phyloP scores from a whole-genome alignment of 2,113 vertebrate genomes.

The Microcebus griseorufus region DNA sequence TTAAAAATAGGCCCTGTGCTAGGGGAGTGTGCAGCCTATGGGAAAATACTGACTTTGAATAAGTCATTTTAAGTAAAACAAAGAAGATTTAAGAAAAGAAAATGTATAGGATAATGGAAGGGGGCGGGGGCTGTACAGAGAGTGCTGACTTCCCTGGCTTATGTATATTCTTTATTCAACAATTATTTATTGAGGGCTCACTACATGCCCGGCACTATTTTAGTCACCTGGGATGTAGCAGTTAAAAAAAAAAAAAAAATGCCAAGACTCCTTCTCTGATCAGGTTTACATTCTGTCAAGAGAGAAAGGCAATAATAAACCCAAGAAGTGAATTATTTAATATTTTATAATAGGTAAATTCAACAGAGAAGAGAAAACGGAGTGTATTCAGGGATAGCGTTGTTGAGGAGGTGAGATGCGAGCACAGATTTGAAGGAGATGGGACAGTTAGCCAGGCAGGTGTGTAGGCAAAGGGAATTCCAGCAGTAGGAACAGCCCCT shows the following conservation, averaged over 20 bases:
- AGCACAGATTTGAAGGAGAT: neutral
- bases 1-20: neutral
- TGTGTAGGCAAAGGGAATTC: neutral
- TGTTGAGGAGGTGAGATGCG: neutral
- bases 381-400: neutral
- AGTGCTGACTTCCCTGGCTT: neutral
- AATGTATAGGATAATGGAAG: neutral
- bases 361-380: neutral
- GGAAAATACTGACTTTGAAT: neutral
- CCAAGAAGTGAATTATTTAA: no score
- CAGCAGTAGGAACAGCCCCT: neutral
- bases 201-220: neutral
- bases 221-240: neutral
- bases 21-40: rapidly evolving
- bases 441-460: neutral
- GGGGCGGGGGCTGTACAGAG: neutral
- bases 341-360: neutral
- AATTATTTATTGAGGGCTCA: neutral
- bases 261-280: neutral
- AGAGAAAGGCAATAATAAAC: neutral
- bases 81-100: neutral
- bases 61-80: slow-evolving; percentile 20
- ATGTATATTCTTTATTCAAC: neutral
- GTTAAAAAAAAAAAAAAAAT: neutral
- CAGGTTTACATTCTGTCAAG: neutral